A percentile compares a stretch with the other conserved stretches of the same genome.
Evolutionary conservation across 2,888 invertebrate species (phyloP).

Genomic region (Diadegma fenestrale): DNA sequence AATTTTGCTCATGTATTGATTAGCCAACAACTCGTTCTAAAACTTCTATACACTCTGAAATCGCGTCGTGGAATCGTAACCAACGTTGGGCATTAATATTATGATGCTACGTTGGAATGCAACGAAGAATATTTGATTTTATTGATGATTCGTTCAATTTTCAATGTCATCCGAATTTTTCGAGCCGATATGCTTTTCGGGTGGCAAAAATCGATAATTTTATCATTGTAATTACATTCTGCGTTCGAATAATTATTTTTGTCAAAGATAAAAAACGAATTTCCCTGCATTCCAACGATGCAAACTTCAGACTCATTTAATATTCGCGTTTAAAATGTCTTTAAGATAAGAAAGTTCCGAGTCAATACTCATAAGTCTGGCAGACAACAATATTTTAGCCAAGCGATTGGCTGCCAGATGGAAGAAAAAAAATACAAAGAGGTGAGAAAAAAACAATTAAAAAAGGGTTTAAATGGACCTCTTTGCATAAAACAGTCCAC

Average conservation of each 20-base stretch:
- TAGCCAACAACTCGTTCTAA: constrained; percentile 63
- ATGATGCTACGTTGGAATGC: no score
- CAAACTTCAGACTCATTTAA: no score
- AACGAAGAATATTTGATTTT: no score
- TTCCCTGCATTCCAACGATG: no score
- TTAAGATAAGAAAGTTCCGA: neutral
- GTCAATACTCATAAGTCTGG: neutral
- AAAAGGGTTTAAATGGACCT: neutral
- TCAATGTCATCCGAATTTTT: no score
- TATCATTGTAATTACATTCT: no score
- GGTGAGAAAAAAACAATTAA: neutral
- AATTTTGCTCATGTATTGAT: constrained; percentile 70
- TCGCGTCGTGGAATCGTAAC: neutral
- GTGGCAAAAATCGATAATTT: no score
- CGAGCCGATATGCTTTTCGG: no score
- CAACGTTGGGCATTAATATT: neutral
- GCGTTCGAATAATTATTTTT: no score
- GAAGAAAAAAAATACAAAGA: neutral
- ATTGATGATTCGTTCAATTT: no score
- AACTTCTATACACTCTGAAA: constrained; percentile 26
- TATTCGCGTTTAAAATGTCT: no score
- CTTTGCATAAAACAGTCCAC: neutral
- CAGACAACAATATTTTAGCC: neutral
- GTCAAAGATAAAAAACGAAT: no score
- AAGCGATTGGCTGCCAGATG: neutral